Conservation (phyloP, 2,113 vertebrate genomes). For the Pseudopodoces humilis region DNA sequence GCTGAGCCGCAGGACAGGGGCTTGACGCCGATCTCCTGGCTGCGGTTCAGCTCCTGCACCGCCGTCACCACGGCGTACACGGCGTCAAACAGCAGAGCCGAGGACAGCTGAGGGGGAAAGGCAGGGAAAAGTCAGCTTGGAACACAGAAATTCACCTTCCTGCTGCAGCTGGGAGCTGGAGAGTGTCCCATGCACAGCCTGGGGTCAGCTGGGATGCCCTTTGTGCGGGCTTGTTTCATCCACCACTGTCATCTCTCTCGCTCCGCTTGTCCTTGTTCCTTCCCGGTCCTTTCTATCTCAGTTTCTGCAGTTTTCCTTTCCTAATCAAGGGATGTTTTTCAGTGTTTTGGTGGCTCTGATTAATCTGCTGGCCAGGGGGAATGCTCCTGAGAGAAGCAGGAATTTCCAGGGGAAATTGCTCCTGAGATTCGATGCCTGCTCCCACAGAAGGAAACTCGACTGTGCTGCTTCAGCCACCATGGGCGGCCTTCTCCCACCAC, state of each 20-base stretch:
- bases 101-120: constrained; percentile 83
- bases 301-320: neutral
- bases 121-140: neutral
- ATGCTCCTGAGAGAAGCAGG: neutral
- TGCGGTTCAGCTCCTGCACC: constrained; percentile 94
- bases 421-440: neutral
- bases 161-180: accelerated
- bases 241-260: accelerated
- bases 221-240: accelerated
- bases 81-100: constrained; percentile 91
- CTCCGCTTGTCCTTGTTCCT: neutral
- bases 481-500: accelerated
- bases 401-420: no score
- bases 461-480: neutral
- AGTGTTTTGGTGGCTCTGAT: neutral
- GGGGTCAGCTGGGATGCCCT: neutral
- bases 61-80: constrained; percentile 92
- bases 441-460: neutral
- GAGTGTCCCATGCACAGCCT: neutral
- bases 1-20: constrained; percentile 95
- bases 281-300: neutral
- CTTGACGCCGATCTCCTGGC: constrained; percentile 95
- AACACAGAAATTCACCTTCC: neutral
- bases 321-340: neutral
- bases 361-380: neutral